Evolutionary conservation across 1,140 invertebrate genomes (phyloP).

Genomic region (Neodiprion lecontei): DNA sequence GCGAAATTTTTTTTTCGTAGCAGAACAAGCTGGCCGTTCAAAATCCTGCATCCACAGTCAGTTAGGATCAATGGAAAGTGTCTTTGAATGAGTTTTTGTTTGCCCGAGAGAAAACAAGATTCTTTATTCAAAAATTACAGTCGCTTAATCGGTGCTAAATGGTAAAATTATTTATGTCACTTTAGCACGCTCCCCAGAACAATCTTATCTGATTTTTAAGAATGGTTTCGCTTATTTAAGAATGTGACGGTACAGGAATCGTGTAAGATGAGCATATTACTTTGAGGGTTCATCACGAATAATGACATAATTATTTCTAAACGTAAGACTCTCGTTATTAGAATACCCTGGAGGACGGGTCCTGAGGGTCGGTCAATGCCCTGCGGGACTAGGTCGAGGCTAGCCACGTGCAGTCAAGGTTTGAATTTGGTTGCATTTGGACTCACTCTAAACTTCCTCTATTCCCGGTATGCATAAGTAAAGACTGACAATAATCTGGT

Average conservation of each 20-base stretch:
- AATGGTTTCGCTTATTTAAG: background rate
- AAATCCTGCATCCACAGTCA: background rate
- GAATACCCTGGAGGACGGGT: background rate
- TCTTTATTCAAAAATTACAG: background rate
- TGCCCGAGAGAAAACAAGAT: background rate
- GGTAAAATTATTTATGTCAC: slow-evolving; percentile 42
- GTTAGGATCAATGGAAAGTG: background rate
- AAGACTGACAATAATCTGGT: too few species aligned
- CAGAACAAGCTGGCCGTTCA: background rate
- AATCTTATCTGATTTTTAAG: background rate
- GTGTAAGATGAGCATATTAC: background rate
- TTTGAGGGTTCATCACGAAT: background rate
- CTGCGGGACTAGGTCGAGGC: background rate
- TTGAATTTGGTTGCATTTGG: background rate
- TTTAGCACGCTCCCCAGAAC: background rate
- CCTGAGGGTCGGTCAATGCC: background rate
- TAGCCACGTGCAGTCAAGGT: background rate
- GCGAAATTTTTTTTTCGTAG: background rate
- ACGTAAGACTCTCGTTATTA: background rate
- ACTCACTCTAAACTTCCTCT: background rate
- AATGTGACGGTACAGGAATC: background rate
- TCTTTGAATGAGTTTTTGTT: background rate
- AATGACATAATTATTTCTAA: background rate
- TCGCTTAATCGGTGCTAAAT: slow-evolving; percentile 47
- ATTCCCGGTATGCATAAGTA: too few species aligned